These are phyloP conservation scores for Intellagama lesueurii DNA, from an alignment of 2,797 vertebrate genomes.

Conservation along the genomic window DNA sequence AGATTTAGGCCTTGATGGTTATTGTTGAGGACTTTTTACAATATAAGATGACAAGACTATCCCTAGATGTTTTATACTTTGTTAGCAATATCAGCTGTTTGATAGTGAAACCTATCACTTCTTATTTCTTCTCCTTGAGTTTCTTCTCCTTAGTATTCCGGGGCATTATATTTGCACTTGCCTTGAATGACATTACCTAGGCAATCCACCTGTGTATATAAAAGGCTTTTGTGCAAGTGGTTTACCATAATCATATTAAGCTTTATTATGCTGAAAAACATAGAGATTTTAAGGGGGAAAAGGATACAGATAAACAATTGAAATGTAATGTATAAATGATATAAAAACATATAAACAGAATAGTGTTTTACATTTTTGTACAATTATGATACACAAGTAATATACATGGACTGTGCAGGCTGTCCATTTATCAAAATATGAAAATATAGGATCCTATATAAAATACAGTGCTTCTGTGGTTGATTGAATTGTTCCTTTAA, in stretches of 20 bases:
- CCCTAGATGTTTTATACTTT: neutral
- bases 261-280: neutral
- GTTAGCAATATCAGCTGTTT: neutral
- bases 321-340: neutral
- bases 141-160: neutral
- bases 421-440: neutral
- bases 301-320: neutral
- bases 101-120: neutral
- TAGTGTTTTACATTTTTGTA: neutral
- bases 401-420: neutral
- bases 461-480: neutral
- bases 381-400: neutral
- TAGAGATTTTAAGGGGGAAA: neutral
- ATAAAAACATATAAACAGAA: neutral
- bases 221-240: neutral
- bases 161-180: neutral
- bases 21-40: neutral
- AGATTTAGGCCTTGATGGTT: neutral
- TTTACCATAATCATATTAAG: neutral
- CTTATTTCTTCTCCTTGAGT: neutral
- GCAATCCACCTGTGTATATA: neutral
- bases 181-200: neutral
- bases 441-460: too few species aligned
- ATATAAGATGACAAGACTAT: neutral
- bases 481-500: neutral